Percentiles rank a stretch among this genome's conserved stretches.
phyloP scores from a whole-genome alignment of 1,140 invertebrate genomes.

The Leptinotarsa lineolata region DNA sequence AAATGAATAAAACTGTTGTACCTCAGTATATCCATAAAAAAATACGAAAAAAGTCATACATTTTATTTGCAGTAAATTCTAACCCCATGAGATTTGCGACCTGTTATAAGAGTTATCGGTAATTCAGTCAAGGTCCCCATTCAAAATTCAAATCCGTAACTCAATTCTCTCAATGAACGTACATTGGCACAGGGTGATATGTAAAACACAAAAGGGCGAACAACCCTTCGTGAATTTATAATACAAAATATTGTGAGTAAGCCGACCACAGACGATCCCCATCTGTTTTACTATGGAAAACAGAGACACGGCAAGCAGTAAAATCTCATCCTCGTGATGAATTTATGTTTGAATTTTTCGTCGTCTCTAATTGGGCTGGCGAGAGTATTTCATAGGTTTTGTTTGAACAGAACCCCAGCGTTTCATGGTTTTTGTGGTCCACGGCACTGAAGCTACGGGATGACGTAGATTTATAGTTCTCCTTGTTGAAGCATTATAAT shows the following conservation, averaged over 20 bases:
- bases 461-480: background rate
- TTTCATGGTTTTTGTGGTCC: constrained; percentile 31
- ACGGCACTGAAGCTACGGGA: constrained; percentile 27
- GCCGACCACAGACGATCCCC: constrained; percentile 30
- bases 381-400: constrained; percentile 38
- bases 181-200: background rate
- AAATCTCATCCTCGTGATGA: constrained; percentile 39
- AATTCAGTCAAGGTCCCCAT: background rate
- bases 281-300: constrained; percentile 27
- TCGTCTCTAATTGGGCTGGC: constrained; percentile 37
- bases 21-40: no score
- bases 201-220: constrained; percentile 15
- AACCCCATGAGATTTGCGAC: background rate
- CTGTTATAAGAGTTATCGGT: background rate
- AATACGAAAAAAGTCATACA: no score
- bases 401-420: constrained; percentile 29
- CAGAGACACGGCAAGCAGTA: constrained; percentile 25
- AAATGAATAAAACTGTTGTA: no score
- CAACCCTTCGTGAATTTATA: constrained; percentile 36
- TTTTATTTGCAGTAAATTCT: background rate
- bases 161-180: constrained; percentile 6
- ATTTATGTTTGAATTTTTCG: constrained; percentile 39
- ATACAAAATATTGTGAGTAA: constrained; percentile 36
- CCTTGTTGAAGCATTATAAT: no score
- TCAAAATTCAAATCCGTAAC: background rate